Evolutionary conservation across 2,888 invertebrate species (phyloP), one percentile per base, ranked within the genome.

Genomic region (Leptodirus hochenwartii): DNA sequence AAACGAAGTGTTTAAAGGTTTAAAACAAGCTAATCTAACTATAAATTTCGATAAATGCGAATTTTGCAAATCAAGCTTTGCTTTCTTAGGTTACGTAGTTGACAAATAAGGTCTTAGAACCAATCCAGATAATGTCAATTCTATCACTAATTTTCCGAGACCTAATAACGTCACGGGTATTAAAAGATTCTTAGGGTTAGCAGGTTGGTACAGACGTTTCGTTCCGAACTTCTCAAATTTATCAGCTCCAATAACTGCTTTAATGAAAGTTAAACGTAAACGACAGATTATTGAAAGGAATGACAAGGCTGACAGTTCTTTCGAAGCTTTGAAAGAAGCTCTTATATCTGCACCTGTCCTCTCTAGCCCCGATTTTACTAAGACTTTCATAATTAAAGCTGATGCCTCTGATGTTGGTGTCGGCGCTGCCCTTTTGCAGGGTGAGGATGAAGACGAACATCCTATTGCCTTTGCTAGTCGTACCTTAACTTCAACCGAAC

Each of bases 391-490:
- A n/a, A 38, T 47, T 16, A 44, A 45, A 25, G 37, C 37, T 15
- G 44, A 43, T 34, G 45, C 44, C 4, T 38, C 38, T 1, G 33
- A 35, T 14, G 25, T 24, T 15, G 46, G 43, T 5, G 10, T 44
- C 3, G 43, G 42, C 2, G 37, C 36, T 5, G 38, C 41, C 2
- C 27, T 43, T 13, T 37, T 36, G 2, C 45, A 46, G 27, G 8
- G 12, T 11, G 15, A 37, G 17, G 32, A 41, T 3, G 29, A 28
- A 8, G 30, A 30, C 6, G 45, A 47, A 30, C 31, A 31, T 9
- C 41, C 41, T 1, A 41, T 47, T 9, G 40, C 39, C 3, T 46
- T 41, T 31, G 34, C 43, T 9, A 36, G 42, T 17, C 34, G 45
- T 3, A 34, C 43, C 2, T 27, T 47, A 0, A 39, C 37, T 4